Conservation (phyloP, 64 coral and sea anemone genomes). For the Pachyseris speciosa region DNA sequence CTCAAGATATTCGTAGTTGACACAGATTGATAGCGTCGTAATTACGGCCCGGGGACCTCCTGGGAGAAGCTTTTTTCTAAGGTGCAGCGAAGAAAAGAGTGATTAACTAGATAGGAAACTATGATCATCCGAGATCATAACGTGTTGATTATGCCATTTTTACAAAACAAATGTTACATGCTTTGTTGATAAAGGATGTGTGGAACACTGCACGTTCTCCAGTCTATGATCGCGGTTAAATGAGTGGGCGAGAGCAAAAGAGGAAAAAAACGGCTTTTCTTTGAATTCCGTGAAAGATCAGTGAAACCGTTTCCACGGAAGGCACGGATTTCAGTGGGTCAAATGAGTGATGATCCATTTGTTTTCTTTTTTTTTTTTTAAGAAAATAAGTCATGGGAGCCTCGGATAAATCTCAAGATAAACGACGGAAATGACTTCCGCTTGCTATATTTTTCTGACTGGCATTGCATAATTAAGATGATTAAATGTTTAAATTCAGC, state of each 20-base stretch:
- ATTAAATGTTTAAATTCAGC: conserved; percentile 25
- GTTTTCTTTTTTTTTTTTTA: background rate
- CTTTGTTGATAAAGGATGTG: background rate
- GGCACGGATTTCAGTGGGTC: background rate
- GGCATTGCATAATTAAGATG: conserved; percentile 5
- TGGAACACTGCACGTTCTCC: background rate
- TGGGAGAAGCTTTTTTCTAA: conserved; percentile 45
- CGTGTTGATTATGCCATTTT: background rate
- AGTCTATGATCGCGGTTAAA: too few relatives aligned
- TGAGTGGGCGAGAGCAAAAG: too few relatives aligned
- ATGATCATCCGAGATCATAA: conserved; percentile 45
- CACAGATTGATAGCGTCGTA: conserved; percentile 65
- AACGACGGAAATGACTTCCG: conserved; percentile 5
- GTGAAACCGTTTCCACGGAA: background rate
- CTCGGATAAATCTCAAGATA: background rate
- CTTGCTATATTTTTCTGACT: background rate
- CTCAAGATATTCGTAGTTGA: conserved; percentile 64
- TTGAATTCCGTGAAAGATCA: background rate
- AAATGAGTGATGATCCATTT: background rate
- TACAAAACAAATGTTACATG: background rate
- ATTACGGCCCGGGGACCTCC: conserved; percentile 56
- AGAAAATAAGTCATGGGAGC: background rate
- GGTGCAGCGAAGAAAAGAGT: conserved; percentile 16
- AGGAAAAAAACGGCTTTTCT: background rate
- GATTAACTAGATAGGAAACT: conserved; percentile 34